A percentile compares a stretch with the other conserved stretches of the same genome.
phyloP scores from a whole-genome alignment of 2,113 vertebrate genomes.

The Willisornis vidua region DNA sequence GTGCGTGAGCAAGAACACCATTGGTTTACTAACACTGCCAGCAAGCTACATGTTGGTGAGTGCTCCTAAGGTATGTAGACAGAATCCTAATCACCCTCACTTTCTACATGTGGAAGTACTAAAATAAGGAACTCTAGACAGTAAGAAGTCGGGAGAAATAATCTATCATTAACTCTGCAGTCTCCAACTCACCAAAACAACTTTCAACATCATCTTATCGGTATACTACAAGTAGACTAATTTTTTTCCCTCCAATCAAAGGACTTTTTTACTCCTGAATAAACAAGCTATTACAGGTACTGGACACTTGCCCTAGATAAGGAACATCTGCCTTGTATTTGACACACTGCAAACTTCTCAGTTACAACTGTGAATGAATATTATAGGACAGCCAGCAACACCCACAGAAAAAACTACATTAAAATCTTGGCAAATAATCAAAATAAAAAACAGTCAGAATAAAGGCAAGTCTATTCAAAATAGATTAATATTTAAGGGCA shows the following conservation, averaged over 20 bases:
- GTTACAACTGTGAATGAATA: background rate
- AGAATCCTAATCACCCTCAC: background rate
- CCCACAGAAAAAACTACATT: background rate
- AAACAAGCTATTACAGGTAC: background rate
- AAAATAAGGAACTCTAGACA: background rate
- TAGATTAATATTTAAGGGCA: background rate
- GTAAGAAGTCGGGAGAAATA: background rate
- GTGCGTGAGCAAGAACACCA: background rate
- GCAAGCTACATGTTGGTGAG: background rate
- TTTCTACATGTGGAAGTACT: background rate
- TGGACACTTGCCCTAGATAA: background rate
- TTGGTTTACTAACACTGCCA: background rate
- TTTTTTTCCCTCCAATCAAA: background rate
- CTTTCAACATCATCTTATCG: background rate
- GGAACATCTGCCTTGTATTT: background rate
- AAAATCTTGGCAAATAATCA: background rate
- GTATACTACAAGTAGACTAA: background rate
- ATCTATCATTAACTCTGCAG: background rate
- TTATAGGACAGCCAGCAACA: background rate
- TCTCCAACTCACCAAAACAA: background rate
- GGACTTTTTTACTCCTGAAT: background rate
- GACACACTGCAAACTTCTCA: background rate
- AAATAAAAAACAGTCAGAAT: background rate
- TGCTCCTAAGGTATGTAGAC: background rate
- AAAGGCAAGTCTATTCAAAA: background rate